These are phyloP conservation scores for Perognathus longimembris DNA, from an alignment of 2,113 vertebrate genomes.

Conservation along the genomic window DNA sequence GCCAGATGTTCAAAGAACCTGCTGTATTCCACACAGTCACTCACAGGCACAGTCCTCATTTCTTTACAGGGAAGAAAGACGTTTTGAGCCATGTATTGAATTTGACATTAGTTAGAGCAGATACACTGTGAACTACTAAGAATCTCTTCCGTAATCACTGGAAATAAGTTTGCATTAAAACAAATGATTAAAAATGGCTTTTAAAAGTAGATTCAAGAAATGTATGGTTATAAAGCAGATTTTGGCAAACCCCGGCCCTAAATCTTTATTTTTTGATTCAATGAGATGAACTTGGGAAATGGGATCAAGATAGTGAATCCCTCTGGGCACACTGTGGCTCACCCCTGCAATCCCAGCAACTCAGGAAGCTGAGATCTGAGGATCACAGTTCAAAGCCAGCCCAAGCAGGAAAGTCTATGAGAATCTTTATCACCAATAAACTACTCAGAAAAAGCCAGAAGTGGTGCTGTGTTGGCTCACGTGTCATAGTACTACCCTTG, in stretches of 20 bases:
- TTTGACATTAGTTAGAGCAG: background rate
- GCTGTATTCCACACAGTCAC: background rate
- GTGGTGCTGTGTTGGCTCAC: no score
- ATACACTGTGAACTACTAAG: background rate
- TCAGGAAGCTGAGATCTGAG: no score
- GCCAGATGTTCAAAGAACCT: background rate
- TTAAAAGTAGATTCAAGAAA: background rate
- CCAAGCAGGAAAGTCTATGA: no score
- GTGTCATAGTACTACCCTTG: no score
- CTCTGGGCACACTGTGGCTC: no score
- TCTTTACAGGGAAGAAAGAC: background rate
- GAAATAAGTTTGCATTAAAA: slow-evolving; percentile 1
- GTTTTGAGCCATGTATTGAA: background rate
- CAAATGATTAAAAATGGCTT: background rate
- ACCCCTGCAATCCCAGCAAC: no score
- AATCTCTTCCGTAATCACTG: background rate
- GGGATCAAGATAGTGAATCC: background rate
- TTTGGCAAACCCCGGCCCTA: background rate
- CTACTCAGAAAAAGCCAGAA: no score
- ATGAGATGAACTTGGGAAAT: background rate
- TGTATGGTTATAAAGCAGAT: background rate
- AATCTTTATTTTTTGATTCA: background rate
- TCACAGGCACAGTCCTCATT: background rate
- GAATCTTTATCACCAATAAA: no score
- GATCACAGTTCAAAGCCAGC: no score